These are phyloP conservation scores for Electrona antarctica DNA, from an alignment of 2,113 vertebrate genomes.

Conservation along the genomic window DNA sequence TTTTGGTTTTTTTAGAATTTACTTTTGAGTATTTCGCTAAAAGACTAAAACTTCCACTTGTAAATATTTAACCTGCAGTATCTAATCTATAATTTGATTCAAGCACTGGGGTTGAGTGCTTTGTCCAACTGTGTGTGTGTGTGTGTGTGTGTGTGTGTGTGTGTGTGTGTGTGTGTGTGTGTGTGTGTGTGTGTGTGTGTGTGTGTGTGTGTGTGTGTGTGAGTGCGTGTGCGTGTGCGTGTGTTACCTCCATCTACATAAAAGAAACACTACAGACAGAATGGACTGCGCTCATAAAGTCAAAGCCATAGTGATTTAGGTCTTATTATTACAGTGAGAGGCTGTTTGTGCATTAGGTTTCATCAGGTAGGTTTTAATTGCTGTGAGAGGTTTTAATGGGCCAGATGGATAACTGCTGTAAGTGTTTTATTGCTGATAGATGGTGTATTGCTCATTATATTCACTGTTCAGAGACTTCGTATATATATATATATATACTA, in stretches of 20 bases:
- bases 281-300: conserved; percentile 46
- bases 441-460: too few relatives aligned
- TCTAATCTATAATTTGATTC: too few relatives aligned
- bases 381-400: conserved; percentile 44
- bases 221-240: neutral
- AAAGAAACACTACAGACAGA: conserved; percentile 27
- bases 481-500: too few relatives aligned
- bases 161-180: neutral
- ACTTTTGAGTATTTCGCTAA: too few relatives aligned
- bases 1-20: too few relatives aligned
- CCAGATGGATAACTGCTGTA: too few relatives aligned
- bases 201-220: neutral
- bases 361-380: conserved; percentile 46
- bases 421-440: too few relatives aligned
- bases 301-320: conserved; percentile 46
- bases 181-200: neutral
- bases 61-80: too few relatives aligned
- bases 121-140: neutral
- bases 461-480: too few relatives aligned
- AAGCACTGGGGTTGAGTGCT: neutral
- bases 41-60: too few relatives aligned
- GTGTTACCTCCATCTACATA: neutral
- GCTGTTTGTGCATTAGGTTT: conserved; percentile 53
- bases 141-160: neutral
- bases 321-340: conserved; percentile 44